Conservation (phyloP, 2,888 invertebrate genomes). For the Rapana venosa region DNA sequence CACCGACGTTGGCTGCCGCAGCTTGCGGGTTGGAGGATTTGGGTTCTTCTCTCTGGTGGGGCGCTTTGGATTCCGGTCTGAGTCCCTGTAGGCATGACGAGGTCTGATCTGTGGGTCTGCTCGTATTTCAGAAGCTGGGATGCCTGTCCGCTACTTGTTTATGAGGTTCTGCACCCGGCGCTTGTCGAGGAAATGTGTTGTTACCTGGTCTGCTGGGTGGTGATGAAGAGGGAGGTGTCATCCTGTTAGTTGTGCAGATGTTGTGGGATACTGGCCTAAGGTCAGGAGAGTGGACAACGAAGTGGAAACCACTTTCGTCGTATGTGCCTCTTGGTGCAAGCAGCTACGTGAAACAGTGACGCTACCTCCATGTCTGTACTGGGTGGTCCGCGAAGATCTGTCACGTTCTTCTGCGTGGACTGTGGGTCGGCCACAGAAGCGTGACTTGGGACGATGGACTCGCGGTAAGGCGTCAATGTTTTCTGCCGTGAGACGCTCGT, state of each 20-base stretch:
- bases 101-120: not conserved
- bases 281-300: not conserved
- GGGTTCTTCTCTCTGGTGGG: not conserved
- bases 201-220: too few relatives aligned
- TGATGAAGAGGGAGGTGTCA: too few relatives aligned
- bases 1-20: not conserved
- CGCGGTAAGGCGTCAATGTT: too few relatives aligned
- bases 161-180: too few relatives aligned
- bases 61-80: not conserved
- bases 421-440: not conserved
- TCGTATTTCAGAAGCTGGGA: not conserved
- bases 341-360: not conserved
- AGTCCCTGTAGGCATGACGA: not conserved
- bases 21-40: not conserved
- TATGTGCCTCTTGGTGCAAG: not conserved
- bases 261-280: not conserved
- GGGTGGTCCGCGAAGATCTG: not conserved
- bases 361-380: not conserved
- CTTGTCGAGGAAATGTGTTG: too few relatives aligned
- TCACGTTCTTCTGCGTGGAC: not conserved
- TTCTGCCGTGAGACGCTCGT: not conserved
- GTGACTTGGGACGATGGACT: too few relatives aligned
- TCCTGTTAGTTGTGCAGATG: not conserved
- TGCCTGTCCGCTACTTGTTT: too few relatives aligned
- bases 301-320: not conserved